Base-by-base conservation (phyloP, 2,888 invertebrate species). In the Campoplex capitator region DNA sequence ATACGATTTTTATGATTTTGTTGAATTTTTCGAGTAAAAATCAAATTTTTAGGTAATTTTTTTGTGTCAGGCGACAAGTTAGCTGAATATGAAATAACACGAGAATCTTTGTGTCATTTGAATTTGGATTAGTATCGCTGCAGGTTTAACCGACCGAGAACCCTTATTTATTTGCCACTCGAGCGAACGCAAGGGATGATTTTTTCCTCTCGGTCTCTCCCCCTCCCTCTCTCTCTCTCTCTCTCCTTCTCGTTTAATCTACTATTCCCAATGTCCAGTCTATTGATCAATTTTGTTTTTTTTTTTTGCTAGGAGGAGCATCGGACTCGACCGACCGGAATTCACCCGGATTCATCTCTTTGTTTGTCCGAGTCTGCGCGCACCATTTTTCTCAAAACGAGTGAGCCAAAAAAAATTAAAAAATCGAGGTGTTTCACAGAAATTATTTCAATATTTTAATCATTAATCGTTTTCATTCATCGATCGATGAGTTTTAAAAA, bases 261-360 rank as follows among this genome's bases (percentile, higher is more conserved):
- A 71, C 70, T 71, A 75, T 70, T 82, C 79, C 75, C 42, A 67
- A 58, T 78, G 85, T 85, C 78, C 82, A 51, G 73, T 85, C 58
- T 85, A 78, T 78, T 75, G 85, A 82, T 88, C 83, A 85, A 81
- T 87, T 87, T 87, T 84, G 54, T 73, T 13, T 74, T 83, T 74
- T 84, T 79, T 75, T 89, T 89, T 38, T 38, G 87, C 85, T 51
- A 16, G 88, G 90, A 90, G 91, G 83, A 45, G 92, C 92, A 92
- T 92, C 91, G 91, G 91, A 92, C 88, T 90, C 93, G 92, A 90
- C 92, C 94, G 92, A 88, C 92, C 91, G 93, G 93, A 94, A 94
- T 93, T 93, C 91, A 94, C 0, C 38, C 38, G 38, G 38, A 38
- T 38, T 3, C 38, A 6, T 93, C 92, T 92, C 93, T 94, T 94